Base-by-base conservation (phyloP, 2,888 invertebrate genomes). In the Colletes collaris region DNA sequence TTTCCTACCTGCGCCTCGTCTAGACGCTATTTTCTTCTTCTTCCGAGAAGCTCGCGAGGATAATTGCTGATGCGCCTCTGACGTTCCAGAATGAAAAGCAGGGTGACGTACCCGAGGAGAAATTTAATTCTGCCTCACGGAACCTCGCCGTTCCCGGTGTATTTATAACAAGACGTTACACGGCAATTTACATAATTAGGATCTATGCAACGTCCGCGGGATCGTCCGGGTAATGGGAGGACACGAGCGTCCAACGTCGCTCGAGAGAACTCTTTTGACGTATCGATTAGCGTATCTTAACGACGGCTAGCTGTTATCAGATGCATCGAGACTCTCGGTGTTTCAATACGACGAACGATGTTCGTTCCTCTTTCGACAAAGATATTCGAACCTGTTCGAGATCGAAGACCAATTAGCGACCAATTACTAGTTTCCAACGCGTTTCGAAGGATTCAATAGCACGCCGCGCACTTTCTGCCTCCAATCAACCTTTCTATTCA, bases 121-220 rank as follows among this genome's bases (percentile, higher is more conserved):
- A 74, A 80, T 63, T 81, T 70, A 40, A 70, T 62, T 74, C 73
- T 5, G 56, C 49, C 46, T 46, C 44, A 46, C 44, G 44, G 44
- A 10, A 8, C 16, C 37, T 6, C 60, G 46, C 11, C n/a, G 40
- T 59, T 13, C 53, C 13, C 16, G 64, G 75, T 62, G 64, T 70
- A 80, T 70, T 81, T 80, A 74, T 74, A 80, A 80, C 81, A 37
- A 71, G 70, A 52, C 59, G 52, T 65, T 78, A 60, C 79, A 50
- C 60, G 10, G 55, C 68, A 65, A 69, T 78, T 78, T 78, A 16
- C 78, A 78, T 78, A 78, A 78, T 78, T 78, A 68, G 63, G 40
- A 60, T 77, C 67, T 58, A 53, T 44, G 67, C 78, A 40, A 62
- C 27, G 76, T 35, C 16, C 35, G 27, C 35, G 58, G 55, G 64